These are phyloP conservation scores for Eubasilissa regina DNA, from an alignment of 1,140 invertebrate species.

Conservation along the genomic window DNA sequence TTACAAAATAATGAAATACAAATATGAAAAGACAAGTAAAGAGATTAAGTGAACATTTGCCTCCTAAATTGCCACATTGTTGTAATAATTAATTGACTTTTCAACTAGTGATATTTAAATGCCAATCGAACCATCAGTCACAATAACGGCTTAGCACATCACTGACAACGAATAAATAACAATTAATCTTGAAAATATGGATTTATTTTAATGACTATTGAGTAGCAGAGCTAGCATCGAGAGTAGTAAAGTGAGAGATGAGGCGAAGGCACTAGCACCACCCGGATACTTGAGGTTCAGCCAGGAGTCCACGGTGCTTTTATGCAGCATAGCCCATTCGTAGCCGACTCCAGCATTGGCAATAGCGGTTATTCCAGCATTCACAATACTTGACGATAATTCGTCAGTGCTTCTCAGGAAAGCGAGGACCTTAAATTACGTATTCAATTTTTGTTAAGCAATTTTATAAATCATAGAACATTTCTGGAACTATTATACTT, in stretches of 20 bases:
- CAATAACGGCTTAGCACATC: too few species aligned
- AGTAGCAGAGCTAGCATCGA: conserved; percentile 5
- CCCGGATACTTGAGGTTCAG: background rate
- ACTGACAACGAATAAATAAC: background rate
- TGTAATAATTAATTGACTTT: too few species aligned
- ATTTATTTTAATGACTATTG: background rate
- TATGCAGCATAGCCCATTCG: conserved; percentile 24
- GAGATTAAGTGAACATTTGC: too few species aligned
- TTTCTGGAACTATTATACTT: too few species aligned
- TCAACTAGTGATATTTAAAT: too few species aligned
- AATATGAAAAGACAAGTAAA: too few species aligned
- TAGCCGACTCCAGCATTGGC: conserved; percentile 15
- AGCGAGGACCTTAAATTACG: background rate
- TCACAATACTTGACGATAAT: background rate
- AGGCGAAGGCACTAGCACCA: background rate
- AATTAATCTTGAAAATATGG: background rate
- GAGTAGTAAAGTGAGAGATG: background rate
- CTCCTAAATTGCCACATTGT: too few species aligned
- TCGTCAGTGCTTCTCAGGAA: background rate
- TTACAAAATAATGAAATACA: too few species aligned
- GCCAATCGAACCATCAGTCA: too few species aligned
- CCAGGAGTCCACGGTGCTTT: conserved; percentile 10
- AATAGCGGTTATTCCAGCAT: background rate
- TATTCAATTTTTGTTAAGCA: too few species aligned
- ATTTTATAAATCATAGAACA: too few species aligned